Percentiles rank a stretch among this genome's conserved stretches.
Evolutionary conservation across 2,888 invertebrate genomes (phyloP).

Genomic region (Pseudococcus viburni): DNA sequence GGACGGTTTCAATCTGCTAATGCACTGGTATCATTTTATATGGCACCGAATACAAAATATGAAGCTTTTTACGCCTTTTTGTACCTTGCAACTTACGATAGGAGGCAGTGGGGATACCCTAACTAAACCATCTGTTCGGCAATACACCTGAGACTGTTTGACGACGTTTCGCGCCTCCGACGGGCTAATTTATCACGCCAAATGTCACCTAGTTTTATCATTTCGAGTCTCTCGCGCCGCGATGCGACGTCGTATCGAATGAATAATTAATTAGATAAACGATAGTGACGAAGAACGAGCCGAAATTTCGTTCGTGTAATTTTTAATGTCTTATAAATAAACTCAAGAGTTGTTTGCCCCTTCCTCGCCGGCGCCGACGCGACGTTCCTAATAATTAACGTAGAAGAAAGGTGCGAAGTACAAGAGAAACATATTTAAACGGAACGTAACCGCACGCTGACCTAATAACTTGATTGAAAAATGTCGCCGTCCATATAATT

Average conservation of each 20-base stretch:
- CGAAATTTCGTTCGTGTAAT: neutral
- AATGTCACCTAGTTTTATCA: slow-evolving; percentile 13
- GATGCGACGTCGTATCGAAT: neutral
- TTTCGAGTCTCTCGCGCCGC: neutral
- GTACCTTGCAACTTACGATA: neutral
- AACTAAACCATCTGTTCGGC: slow-evolving; percentile 1
- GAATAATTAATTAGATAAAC: slow-evolving; percentile 28
- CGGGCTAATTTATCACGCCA: slow-evolving; percentile 33
- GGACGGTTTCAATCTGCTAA: slow-evolving; percentile 19
- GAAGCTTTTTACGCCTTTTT: slow-evolving; percentile 1
- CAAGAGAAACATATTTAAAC: slow-evolving; percentile 6
- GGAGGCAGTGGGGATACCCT: neutral
- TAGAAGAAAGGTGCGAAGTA: neutral
- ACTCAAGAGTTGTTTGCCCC: neutral
- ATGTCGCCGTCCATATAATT: slow-evolving; percentile 15
- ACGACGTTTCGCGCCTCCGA: neutral
- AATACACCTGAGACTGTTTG: slow-evolving; percentile 37
- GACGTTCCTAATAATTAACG: slow-evolving; percentile 7
- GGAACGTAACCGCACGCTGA: slow-evolving; percentile 28
- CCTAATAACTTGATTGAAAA: slow-evolving; percentile 42
- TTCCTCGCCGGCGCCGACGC: neutral
- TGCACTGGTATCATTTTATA: neutral
- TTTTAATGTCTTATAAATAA: neutral
- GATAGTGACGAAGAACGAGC: neutral
- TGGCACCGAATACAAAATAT: neutral